Base-by-base conservation (phyloP, 2,797 vertebrate species). In the Catostomus latipinnis region DNA sequence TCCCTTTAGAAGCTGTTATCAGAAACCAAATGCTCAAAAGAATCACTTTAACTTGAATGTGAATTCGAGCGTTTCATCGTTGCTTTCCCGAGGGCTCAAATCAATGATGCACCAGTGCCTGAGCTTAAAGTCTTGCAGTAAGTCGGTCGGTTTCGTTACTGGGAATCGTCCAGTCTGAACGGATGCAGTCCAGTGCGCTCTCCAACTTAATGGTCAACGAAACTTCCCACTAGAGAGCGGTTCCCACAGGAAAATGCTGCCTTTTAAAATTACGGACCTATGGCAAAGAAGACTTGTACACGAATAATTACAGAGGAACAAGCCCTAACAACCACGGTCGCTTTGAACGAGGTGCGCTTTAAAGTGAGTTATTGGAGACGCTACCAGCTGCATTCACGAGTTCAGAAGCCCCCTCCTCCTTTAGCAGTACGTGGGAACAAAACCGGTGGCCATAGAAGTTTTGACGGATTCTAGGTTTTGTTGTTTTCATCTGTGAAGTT, bases 251-350 rank as follows among this genome's bases (percentile, higher is more conserved):
- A 56, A 72, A 65, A 66, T 14, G 8, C 53, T 48, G 34, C 67
- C 50, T 54, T 71, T 81, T 76, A 79, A 68, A 80, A 78, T 63
- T 48, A 74, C 63, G 18, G 63, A 12, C 10, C 22, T 80, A 78
- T 68, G 45, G 46, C 13, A 8, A 62, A 49, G 66, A 82, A 10
- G 61, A 74, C 50, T 53, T 16, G 49, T 50, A 63, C 43, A 54
- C 22, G 63, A 65, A 54, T 84, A 79, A 85, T 83, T 78, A 78
- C 74, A 82, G 71, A 56, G 62, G 56, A 75, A 75, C 67, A 53
- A n/a, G 16, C 54, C 34, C n/a, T 82, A 71, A 70, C 74, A 48
- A 58, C 34, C 46, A 63, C 60, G 4, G 34, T 34, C 34, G 34
- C 34, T 34, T 34, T 22, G 54, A 63, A 67, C 53, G 49, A 65